Percentiles rank a stretch among this genome's conserved stretches.
Conservation (phyloP, 2,888 invertebrate genomes). For the Microplitis manilae region DNA sequence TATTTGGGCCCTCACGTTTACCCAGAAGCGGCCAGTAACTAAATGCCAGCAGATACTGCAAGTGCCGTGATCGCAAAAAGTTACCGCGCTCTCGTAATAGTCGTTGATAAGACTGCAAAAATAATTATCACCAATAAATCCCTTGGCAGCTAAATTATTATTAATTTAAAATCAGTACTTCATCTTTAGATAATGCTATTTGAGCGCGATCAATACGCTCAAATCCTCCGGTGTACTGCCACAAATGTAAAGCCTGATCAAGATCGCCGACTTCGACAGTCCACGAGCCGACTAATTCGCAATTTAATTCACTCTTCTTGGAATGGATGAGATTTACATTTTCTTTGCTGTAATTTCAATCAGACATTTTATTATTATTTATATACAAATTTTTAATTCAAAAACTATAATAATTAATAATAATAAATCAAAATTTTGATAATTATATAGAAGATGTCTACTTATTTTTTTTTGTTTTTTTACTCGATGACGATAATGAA, state of each 20-base stretch:
- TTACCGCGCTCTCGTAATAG: conserved; percentile 84
- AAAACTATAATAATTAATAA: no score
- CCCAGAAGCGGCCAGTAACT: conserved; percentile 96
- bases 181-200: conserved; percentile 78
- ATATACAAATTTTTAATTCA: no score
- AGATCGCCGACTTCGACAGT: conserved; percentile 96
- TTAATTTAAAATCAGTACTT: conserved; percentile 71
- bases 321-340: conserved; percentile 84
- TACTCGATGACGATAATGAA: no score
- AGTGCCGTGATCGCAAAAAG: conserved; percentile 87
- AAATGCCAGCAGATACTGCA: conserved; percentile 95
- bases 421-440: no score
- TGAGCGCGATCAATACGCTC: conserved; percentile 87
- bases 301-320: conserved; percentile 81
- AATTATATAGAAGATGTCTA: no score
- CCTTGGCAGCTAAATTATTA: no score
- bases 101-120: conserved; percentile 78
- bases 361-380: neutral
- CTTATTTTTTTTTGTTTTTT: no score
- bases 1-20: conserved; percentile 81
- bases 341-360: conserved; percentile 77
- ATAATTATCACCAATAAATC: conserved; percentile 3
- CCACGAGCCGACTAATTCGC: conserved; percentile 96
- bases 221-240: conserved; percentile 96
- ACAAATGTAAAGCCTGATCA: conserved; percentile 96